These are phyloP conservation scores for Amphipyra tragopoginis DNA, from an alignment of 2,888 invertebrate genomes.

Conservation along the genomic window DNA sequence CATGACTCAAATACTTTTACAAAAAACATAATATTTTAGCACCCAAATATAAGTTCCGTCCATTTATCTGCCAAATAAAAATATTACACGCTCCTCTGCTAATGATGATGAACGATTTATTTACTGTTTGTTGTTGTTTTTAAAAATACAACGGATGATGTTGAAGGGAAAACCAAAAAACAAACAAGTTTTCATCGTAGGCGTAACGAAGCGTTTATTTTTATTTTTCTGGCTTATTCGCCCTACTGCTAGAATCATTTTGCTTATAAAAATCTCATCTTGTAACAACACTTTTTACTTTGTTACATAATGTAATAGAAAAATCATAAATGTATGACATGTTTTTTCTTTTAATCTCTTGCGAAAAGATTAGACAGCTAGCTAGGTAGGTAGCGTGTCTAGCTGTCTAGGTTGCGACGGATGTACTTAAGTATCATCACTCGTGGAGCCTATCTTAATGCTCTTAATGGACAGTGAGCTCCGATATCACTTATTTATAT, in stretches of 20 bases:
- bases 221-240: slow-evolving; percentile 10
- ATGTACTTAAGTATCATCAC: no score
- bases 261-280: no score
- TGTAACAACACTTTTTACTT: no score
- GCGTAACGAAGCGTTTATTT: slow-evolving; percentile 18
- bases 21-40: slow-evolving; percentile 12
- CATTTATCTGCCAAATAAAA: slow-evolving; percentile 50
- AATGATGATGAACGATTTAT: slow-evolving; percentile 51
- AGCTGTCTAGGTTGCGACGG: no score
- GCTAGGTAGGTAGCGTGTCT: no score
- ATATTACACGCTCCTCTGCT: slow-evolving; percentile 27
- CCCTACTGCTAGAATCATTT: not conserved
- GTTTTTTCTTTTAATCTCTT: no score
- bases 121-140: slow-evolving; percentile 28
- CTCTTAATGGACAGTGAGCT: no score
- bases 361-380: no score
- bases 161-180: slow-evolving; percentile 22
- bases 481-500: no score
- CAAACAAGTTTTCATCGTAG: slow-evolving; percentile 16
- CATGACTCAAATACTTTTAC: not conserved
- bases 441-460: no score
- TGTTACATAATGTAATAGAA: no score
- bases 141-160: slow-evolving; percentile 7
- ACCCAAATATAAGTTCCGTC: slow-evolving; percentile 39
- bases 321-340: no score